Evolutionary conservation across 2,888 invertebrate species (phyloP).

Genomic region (Dicycla oo): DNA sequence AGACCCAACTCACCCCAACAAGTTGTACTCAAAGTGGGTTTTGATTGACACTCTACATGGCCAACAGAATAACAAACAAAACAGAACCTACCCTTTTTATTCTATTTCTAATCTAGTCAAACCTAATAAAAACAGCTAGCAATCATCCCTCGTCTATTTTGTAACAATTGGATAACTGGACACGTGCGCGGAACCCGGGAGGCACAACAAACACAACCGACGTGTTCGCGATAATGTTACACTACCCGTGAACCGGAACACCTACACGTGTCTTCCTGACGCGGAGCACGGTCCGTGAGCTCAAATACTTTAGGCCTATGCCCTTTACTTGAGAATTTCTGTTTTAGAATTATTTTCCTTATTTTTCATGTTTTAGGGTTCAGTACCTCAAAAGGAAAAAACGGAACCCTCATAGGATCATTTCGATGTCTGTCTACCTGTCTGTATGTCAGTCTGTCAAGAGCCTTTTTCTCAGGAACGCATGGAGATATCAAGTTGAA

Average conservation of each 20-base stretch:
- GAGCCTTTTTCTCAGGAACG: too few species aligned
- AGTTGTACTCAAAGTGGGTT: neutral
- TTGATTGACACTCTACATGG: too few species aligned
- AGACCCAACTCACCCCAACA: neutral
- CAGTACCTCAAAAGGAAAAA: too few species aligned
- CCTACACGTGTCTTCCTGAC: conserved; percentile 38
- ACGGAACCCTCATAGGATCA: too few species aligned
- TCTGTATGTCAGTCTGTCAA: too few species aligned
- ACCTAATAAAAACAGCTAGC: neutral
- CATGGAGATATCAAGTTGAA: too few species aligned
- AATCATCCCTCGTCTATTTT: neutral
- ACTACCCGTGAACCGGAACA: conserved; percentile 35
- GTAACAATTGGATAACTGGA: conserved; percentile 7
- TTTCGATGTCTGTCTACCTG: too few species aligned
- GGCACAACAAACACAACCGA: conserved; percentile 18
- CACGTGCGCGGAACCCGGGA: conserved; percentile 12
- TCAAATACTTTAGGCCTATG: neutral
- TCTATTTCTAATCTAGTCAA: conserved; percentile 1
- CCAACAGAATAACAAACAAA: neutral
- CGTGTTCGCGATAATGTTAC: conserved; percentile 41
- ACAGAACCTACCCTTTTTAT: neutral
- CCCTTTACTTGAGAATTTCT: neutral
- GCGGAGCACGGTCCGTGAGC: neutral
- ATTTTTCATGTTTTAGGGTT: neutral
- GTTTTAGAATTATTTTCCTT: too few species aligned